Evolutionary conservation across 2,888 invertebrate genomes (phyloP).

Genomic region (Volucella zonaria): DNA sequence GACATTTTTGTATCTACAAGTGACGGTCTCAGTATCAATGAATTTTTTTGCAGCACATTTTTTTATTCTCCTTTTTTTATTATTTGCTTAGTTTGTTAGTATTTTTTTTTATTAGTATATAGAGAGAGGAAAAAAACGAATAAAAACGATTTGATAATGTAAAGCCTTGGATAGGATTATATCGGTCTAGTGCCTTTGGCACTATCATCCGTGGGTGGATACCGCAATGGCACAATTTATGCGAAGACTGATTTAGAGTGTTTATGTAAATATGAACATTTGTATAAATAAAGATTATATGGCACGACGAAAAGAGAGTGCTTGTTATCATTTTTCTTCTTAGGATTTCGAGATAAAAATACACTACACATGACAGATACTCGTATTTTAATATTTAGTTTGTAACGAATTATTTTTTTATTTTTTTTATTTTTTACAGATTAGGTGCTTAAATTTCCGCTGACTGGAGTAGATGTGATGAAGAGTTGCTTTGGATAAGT

Average conservation of each 20-base stretch:
- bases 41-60: conserved; percentile 6
- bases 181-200: conserved; percentile 33
- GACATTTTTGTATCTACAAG: conserved; percentile 43
- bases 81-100: conserved; percentile 43
- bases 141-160: no score
- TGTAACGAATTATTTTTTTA: conserved; percentile 45
- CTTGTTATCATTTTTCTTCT: conserved; percentile 33
- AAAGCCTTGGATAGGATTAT: conserved; percentile 34
- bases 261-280: conserved; percentile 13
- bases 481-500: conserved; percentile 3
- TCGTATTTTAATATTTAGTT: conserved; percentile 31
- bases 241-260: conserved; percentile 43
- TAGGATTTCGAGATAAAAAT: conserved; percentile 35
- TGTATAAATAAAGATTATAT: conserved; percentile 12
- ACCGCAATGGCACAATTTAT: conserved; percentile 36
- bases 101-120: conserved; percentile 43
- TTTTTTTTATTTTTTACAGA: conserved; percentile 10
- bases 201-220: conserved; percentile 65
- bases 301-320: conserved; percentile 3
- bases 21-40: conserved; percentile 43
- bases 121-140: no score
- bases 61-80: not conserved
- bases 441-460: conserved; percentile 32
- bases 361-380: no score
- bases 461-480: conserved; percentile 9